These are phyloP conservation scores for Rhineura floridana DNA, from an alignment of 2,113 vertebrate genomes.

Conservation along the genomic window DNA sequence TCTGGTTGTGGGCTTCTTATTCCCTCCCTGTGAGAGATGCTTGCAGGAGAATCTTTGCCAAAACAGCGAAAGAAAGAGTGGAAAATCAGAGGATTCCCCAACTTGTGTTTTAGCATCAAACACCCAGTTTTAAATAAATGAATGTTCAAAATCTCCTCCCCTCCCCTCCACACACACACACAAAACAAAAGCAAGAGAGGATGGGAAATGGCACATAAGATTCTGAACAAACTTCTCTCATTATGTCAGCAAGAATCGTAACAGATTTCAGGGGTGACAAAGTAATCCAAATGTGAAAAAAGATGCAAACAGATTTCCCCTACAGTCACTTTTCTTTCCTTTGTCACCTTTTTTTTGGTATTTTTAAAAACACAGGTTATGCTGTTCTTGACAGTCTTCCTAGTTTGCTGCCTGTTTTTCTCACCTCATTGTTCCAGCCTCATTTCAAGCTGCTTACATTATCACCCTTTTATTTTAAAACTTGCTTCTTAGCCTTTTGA, in stretches of 20 bases:
- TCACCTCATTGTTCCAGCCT: conserved; percentile 29
- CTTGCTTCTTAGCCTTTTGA: conserved; percentile 41
- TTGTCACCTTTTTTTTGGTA: background rate
- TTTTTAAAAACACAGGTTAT: background rate
- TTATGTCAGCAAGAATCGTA: background rate
- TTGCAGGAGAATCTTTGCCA: background rate
- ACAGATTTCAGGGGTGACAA: background rate
- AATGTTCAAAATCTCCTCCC: no score
- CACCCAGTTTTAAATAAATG: background rate
- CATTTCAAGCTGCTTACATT: conserved; percentile 41
- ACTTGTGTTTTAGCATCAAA: background rate
- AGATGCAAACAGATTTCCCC: conserved; percentile 11
- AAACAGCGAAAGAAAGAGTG: background rate
- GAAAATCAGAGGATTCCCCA: background rate
- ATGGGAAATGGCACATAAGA: background rate
- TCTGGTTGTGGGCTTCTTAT: background rate
- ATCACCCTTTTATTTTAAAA: conserved; percentile 42
- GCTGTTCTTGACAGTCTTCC: conserved; percentile 35
- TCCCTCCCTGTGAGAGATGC: background rate
- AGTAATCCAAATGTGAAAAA: conserved; percentile 29
- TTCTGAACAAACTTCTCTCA: background rate
- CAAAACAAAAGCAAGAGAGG: background rate
- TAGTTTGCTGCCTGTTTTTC: conserved; percentile 33
- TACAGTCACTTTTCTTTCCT: background rate
- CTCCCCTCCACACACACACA: no score